These are phyloP conservation scores for Gandaritis pyraliata DNA, from an alignment of 2,888 invertebrate genomes.

Conservation along the genomic window DNA sequence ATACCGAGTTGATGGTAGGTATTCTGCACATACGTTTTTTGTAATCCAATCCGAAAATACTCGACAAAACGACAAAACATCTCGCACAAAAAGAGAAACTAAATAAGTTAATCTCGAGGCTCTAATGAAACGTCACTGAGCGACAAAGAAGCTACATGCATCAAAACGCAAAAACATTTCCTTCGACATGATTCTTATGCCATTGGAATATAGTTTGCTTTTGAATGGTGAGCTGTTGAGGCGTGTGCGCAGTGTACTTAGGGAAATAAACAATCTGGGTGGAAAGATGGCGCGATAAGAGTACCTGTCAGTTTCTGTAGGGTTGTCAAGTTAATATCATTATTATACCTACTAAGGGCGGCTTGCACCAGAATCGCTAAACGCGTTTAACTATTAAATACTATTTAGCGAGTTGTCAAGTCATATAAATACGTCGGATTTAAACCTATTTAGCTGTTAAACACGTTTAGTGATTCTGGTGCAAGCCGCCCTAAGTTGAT, in stretches of 20 bases:
- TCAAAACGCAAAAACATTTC: conserved; percentile 16
- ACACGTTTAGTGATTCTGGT: no score
- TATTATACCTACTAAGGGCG: no score
- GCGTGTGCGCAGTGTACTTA: conserved; percentile 48
- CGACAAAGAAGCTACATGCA: conserved; percentile 58
- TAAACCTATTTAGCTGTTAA: no score
- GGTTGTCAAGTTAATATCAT: conserved; percentile 13
- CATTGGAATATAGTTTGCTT: conserved; percentile 15
- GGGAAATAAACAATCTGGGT: conserved; percentile 63
- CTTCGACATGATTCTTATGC: not conserved
- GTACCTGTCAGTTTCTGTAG: conserved; percentile 55
- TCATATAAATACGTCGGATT: no score
- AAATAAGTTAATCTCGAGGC: conserved; percentile 74
- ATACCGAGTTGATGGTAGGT: no score
- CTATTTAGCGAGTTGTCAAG: no score
- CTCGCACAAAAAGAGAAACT: conserved; percentile 47
- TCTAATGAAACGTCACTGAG: conserved; percentile 73
- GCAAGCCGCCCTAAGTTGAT: no score
- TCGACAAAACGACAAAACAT: conserved; percentile 1
- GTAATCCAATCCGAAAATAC: conserved; percentile 5
- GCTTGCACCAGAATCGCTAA: no score
- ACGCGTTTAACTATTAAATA: no score
- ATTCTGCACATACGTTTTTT: conserved; percentile 1
- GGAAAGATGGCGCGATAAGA: conserved; percentile 70
- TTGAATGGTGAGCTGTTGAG: not conserved